Conservation (phyloP, 1,140 invertebrate genomes). For the Drosophila sechellia region DNA sequence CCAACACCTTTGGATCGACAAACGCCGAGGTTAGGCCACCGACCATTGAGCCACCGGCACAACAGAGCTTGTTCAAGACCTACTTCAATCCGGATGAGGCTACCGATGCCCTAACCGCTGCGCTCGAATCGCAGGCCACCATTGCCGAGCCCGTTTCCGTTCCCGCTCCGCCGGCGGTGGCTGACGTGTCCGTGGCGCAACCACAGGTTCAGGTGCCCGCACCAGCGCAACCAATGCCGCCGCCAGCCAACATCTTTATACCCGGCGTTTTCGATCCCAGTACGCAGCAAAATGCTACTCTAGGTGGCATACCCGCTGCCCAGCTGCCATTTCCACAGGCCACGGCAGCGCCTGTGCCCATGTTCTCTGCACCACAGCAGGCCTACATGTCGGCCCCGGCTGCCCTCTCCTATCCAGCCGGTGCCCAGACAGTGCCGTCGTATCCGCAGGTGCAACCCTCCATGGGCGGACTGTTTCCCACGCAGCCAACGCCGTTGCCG, state of each 20-base stretch:
- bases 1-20: slow-evolving; percentile 73
- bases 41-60: slow-evolving; percentile 64
- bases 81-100: slow-evolving; percentile 79
- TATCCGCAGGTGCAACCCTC: slow-evolving; percentile 83
- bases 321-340: slow-evolving; percentile 75
- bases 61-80: slow-evolving; percentile 79
- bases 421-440: slow-evolving; percentile 74
- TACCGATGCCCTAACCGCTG: slow-evolving; percentile 64
- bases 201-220: slow-evolving; percentile 23
- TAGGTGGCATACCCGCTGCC: slow-evolving; percentile 64
- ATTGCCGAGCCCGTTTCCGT: slow-evolving; percentile 17
- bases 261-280: slow-evolving; percentile 65
- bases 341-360: slow-evolving; percentile 48
- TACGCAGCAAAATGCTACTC: slow-evolving; percentile 25
- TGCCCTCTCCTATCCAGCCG: slow-evolving; percentile 71
- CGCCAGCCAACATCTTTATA: slow-evolving; percentile 68
- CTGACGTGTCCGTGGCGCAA: slow-evolving; percentile 4
- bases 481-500: slow-evolving; percentile 75
- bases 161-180: not conserved
- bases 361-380: slow-evolving; percentile 59
- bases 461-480: slow-evolving; percentile 74
- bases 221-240: slow-evolving; percentile 39
- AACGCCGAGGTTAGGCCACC: slow-evolving; percentile 57
- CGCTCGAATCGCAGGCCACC: slow-evolving; percentile 53
- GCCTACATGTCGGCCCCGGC: slow-evolving; percentile 78